Percentiles rank a stretch among this genome's conserved stretches.
Conservation (phyloP, 2,113 vertebrate species). For the Aldabrachelys gigantea region DNA sequence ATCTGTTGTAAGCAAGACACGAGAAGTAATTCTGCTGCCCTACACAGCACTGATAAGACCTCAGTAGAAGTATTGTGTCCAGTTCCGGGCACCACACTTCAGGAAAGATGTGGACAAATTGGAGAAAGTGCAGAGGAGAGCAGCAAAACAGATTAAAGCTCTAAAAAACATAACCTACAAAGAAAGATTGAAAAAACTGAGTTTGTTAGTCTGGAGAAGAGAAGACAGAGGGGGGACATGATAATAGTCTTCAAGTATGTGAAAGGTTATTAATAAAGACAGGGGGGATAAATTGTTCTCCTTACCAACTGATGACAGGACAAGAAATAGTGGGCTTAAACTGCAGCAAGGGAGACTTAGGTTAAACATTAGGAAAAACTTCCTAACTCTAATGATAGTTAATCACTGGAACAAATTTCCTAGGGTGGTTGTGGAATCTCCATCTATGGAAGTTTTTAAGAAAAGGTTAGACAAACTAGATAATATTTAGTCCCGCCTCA, state of each 20-base stretch:
- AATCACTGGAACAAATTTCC: background rate
- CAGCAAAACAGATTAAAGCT: background rate
- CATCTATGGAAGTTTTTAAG: background rate
- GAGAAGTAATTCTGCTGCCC: background rate
- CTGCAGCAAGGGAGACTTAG: background rate
- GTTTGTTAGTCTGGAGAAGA: background rate
- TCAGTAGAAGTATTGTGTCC: background rate
- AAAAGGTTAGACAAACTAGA: background rate
- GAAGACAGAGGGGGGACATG: background rate
- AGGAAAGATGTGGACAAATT: background rate
- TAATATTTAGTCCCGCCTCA: background rate
- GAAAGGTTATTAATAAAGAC: background rate
- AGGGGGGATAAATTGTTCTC: background rate
- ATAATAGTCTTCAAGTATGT: background rate
- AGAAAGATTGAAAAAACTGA: background rate
- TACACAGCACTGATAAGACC: background rate
- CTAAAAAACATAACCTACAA: background rate
- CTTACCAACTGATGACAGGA: background rate
- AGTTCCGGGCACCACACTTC: background rate
- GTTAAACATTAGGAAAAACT: background rate
- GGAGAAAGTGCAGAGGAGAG: background rate
- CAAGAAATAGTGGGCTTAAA: background rate
- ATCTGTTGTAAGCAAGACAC: background rate
- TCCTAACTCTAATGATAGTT: background rate
- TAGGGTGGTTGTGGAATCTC: background rate